Percentiles rank a stretch among this genome's conserved stretches.
These are phyloP conservation scores for Xenopus laevis DNA, from an alignment of 2,113 vertebrate species.

Conservation along the genomic window DNA sequence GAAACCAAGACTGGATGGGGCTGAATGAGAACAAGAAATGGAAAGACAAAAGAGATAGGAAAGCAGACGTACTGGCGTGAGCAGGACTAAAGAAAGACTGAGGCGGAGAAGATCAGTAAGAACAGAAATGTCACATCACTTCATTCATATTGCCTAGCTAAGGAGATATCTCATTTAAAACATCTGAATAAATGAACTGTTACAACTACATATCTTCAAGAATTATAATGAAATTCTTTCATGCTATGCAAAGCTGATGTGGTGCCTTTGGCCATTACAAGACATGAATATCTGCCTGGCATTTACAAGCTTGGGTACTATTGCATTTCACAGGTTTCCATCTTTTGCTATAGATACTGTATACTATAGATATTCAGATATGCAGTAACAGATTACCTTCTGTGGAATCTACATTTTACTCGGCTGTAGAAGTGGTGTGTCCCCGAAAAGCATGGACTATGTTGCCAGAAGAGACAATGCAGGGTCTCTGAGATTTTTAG, in stretches of 20 bases:
- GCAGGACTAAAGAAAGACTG: not conserved
- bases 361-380: not conserved
- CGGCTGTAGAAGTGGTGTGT: too few species aligned
- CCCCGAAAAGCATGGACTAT: too few species aligned
- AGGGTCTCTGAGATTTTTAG: too few species aligned
- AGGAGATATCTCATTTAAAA: not conserved
- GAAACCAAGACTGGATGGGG: not conserved
- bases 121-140: not conserved
- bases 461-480: too few species aligned
- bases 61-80: not conserved
- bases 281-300: not conserved
- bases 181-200: not conserved
- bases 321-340: conserved; percentile 2
- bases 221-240: not conserved
- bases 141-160: not conserved
- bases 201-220: too few species aligned
- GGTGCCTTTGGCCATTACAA: not conserved
- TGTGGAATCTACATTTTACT: too few species aligned
- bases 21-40: not conserved
- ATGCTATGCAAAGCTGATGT: not conserved
- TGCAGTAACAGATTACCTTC: too few species aligned
- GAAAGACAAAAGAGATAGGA: not conserved
- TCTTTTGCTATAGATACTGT: not conserved
- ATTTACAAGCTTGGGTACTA: not conserved
- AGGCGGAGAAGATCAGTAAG: not conserved